Conservation (phyloP, 2,113 vertebrate species). For the Triplophysa rosa region DNA sequence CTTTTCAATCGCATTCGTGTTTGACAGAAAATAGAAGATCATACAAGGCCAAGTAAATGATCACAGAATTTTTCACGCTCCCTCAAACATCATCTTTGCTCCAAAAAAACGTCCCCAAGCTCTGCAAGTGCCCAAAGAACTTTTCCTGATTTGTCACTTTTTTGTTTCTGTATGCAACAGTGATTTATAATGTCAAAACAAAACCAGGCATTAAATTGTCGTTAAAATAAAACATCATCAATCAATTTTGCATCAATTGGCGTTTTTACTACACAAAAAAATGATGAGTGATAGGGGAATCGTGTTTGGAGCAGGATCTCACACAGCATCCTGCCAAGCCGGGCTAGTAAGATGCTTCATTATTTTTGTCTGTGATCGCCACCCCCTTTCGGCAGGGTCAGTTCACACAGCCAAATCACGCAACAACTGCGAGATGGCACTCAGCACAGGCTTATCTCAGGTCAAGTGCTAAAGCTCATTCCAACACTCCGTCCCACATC, state of each 20-base stretch:
- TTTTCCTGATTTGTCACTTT: background rate
- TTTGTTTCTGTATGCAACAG: background rate
- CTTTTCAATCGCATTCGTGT: no score
- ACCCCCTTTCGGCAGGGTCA: conserved; percentile 10
- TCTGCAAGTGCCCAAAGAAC: background rate
- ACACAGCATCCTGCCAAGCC: background rate
- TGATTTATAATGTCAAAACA: conserved; percentile 20
- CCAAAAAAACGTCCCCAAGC: background rate
- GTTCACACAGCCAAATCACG: background rate
- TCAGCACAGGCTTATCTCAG: background rate
- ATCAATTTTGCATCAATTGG: conserved; percentile 20
- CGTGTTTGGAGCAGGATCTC: background rate
- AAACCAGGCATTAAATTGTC: conserved; percentile 5
- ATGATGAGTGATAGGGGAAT: conserved; percentile 7
- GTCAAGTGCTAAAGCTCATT: conserved; percentile 16
- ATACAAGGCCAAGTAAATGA: no score
- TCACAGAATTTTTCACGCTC: no score
- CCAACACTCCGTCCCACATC: conserved; percentile 4
- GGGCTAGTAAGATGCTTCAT: background rate
- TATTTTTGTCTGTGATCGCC: conserved; percentile 16
- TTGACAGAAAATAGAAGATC: no score
- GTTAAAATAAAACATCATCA: conserved; percentile 22
- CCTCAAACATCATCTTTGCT: background rate
- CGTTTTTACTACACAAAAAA: background rate
- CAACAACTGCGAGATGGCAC: conserved; percentile 15